Conservation (phyloP, 2,797 vertebrate genomes). For the Cheirogaleus major region DNA sequence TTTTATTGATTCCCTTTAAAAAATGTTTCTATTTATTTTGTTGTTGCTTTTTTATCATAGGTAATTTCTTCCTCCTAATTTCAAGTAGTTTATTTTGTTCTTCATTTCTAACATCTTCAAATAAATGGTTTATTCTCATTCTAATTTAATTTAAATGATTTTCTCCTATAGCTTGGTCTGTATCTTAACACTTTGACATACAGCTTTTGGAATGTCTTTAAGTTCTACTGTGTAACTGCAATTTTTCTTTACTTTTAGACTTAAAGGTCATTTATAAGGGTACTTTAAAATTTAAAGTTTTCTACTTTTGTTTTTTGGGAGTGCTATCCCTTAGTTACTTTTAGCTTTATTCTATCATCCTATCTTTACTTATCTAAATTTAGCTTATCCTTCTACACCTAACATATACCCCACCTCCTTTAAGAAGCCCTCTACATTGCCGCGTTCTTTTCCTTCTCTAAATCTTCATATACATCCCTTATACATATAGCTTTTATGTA, state of each 20-base stretch:
- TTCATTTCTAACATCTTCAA: not conserved
- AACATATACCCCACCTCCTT: not conserved
- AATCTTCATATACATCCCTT: not conserved
- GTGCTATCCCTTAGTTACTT: not conserved
- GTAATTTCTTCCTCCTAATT: conserved; percentile 6
- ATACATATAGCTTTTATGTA: not conserved
- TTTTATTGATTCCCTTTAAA: not conserved
- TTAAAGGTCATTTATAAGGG: not conserved
- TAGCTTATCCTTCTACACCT: not conserved
- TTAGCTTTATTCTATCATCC: not conserved
- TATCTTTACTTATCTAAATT: not conserved
- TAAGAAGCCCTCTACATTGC: not conserved
- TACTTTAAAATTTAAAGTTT: not conserved
- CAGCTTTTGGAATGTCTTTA: not conserved
- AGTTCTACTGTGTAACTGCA: not conserved
- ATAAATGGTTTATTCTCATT: not conserved
- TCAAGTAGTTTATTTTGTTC: not conserved
- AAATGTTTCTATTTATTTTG: not conserved
- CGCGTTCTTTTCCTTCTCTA: not conserved
- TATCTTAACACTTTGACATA: not conserved
- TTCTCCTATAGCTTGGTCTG: not conserved
- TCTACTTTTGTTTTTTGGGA: not conserved
- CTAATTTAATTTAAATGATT: not conserved
- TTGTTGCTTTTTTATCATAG: not conserved
- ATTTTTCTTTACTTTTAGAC: not conserved